phyloP scores from a whole-genome alignment of 1,140 invertebrate genomes.

The Hypsibius dujardini region DNA sequence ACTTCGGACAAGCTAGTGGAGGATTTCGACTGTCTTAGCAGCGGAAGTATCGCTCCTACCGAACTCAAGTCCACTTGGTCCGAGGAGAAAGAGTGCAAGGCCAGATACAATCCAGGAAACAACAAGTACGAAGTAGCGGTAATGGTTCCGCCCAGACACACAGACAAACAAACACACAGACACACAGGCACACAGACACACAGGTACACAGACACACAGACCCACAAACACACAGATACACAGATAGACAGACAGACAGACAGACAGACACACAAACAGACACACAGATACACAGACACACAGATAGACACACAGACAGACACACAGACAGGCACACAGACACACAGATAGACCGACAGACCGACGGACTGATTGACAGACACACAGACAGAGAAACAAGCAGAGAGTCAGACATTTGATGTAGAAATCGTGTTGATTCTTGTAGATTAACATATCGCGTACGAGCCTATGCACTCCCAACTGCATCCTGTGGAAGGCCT shows the following conservation, averaged over 20 bases:
- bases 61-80: not conserved
- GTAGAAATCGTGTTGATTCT: not conserved
- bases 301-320: not conserved
- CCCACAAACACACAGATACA: too few species aligned
- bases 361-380: too few species aligned
- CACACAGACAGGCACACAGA: not conserved
- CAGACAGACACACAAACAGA: too few species aligned
- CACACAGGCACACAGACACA: too few species aligned
- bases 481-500: not conserved
- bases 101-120: not conserved
- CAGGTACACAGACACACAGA: too few species aligned
- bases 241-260: too few species aligned
- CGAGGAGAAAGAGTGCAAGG: not conserved
- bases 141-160: not conserved
- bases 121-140: not conserved
- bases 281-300: too few species aligned
- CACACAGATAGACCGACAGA: too few species aligned
- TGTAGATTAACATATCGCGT: not conserved
- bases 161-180: too few species aligned
- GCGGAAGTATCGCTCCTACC: not conserved
- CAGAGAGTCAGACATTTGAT: not conserved
- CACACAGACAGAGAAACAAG: too few species aligned
- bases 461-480: not conserved
- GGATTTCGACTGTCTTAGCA: conserved; percentile 8
- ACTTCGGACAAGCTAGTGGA: not conserved